These are phyloP conservation scores for Asbolus verrucosus DNA, from an alignment of 1,140 invertebrate genomes.

Conservation along the genomic window DNA sequence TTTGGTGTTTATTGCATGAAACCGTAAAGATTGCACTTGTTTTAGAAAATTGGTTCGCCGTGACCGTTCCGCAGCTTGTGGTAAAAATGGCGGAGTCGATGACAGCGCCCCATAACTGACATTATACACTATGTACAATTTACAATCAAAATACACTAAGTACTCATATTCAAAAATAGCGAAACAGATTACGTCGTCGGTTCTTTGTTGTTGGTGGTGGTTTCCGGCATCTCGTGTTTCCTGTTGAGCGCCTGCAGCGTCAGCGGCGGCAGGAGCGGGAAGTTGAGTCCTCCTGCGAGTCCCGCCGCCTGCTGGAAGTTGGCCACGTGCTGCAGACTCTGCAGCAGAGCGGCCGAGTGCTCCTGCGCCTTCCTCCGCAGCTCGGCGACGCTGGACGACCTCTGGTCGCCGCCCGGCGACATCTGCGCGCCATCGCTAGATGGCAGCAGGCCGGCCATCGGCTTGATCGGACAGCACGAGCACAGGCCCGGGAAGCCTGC, in stretches of 20 bases:
- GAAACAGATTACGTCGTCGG: slow-evolving; percentile 32
- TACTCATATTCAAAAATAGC: too few relatives aligned
- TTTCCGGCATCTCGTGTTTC: slow-evolving; percentile 57
- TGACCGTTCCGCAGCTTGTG: too few relatives aligned
- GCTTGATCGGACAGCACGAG: slow-evolving; percentile 81
- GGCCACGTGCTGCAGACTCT: slow-evolving; percentile 74
- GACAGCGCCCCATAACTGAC: too few relatives aligned
- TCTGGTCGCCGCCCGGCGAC: slow-evolving; percentile 63
- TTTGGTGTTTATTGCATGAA: too few relatives aligned
- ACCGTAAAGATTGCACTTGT: too few relatives aligned
- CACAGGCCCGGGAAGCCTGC: slow-evolving; percentile 78
- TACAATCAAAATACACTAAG: neutral
- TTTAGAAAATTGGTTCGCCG: too few relatives aligned
- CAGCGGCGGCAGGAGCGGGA: slow-evolving; percentile 68
- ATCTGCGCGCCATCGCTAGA: slow-evolving; percentile 56
- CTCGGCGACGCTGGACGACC: slow-evolving; percentile 88
- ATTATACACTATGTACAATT: neutral
- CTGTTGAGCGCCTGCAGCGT: slow-evolving; percentile 64
- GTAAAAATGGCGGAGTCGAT: too few relatives aligned
- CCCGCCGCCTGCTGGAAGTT: slow-evolving; percentile 68
- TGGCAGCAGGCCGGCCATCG: slow-evolving; percentile 62
- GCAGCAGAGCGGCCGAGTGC: slow-evolving; percentile 86
- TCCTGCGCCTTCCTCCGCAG: slow-evolving; percentile 90
- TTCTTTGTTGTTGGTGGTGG: slow-evolving; percentile 29
- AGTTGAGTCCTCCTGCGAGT: slow-evolving; percentile 68